These are phyloP conservation scores for Neotoma lepida DNA, from an alignment of 2,113 vertebrate species.

Conservation along the genomic window DNA sequence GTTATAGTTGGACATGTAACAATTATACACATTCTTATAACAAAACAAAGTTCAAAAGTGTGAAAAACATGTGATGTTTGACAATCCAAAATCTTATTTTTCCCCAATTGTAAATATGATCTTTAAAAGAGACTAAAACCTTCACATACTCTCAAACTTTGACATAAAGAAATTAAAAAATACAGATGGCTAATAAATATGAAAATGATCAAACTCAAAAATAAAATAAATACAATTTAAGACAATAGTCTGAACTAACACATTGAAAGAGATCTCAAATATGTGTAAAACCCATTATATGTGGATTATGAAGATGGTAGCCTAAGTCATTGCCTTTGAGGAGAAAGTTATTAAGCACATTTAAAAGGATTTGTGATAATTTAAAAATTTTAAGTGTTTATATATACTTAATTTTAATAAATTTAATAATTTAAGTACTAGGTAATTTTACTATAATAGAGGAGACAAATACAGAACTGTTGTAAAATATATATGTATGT, in stretches of 20 bases:
- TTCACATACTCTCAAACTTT: not conserved
- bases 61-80: constrained; percentile 52
- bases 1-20: constrained; percentile 61
- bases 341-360: constrained; percentile 11
- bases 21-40: constrained; percentile 69
- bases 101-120: constrained; percentile 3
- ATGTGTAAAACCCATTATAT: constrained; percentile 6
- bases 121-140: not conserved
- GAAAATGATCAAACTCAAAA: constrained; percentile 72
- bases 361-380: constrained; percentile 34
- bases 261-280: constrained; percentile 48
- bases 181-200: constrained; percentile 70
- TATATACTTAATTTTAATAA: constrained; percentile 49
- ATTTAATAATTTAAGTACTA: constrained; percentile 14
- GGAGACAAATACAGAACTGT: constrained; percentile 33
- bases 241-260: constrained; percentile 66
- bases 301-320: not conserved
- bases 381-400: constrained; percentile 45
- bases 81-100: constrained; percentile 60
- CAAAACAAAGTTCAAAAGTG: constrained; percentile 61
- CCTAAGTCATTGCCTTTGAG: not conserved
- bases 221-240: constrained; percentile 71
- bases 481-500: not conserved
- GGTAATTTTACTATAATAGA: constrained; percentile 44
- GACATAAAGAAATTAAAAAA: constrained; percentile 69